Percentiles rank a stretch among this genome's conserved stretches.
phyloP scores from a whole-genome alignment of 2,797 vertebrate genomes.

The Tadarida brasiliensis region DNA sequence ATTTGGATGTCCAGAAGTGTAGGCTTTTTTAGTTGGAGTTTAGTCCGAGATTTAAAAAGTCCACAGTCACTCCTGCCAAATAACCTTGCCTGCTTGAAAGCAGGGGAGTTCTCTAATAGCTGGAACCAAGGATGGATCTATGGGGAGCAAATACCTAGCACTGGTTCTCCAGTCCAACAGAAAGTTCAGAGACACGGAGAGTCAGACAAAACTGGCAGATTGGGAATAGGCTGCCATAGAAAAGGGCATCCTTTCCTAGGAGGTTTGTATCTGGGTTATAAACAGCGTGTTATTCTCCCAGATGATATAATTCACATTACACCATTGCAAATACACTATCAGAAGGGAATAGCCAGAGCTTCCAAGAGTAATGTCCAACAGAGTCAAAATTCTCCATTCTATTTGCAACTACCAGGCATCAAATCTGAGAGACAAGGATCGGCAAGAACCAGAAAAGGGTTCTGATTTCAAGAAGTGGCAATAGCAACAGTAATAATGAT shows the following conservation, averaged over 20 bases:
- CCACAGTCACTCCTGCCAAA: background rate
- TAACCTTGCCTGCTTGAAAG: slow-evolving; percentile 33
- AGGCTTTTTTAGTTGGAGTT: background rate
- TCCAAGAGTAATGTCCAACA: background rate
- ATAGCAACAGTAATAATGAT: background rate
- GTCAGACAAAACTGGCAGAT: background rate
- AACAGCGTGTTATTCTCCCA: background rate
- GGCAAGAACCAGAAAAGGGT: background rate
- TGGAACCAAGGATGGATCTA: background rate
- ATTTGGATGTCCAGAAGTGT: background rate
- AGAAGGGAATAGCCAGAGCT: background rate
- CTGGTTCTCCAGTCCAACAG: background rate
- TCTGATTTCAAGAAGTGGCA: slow-evolving; percentile 21
- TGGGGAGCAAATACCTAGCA: background rate
- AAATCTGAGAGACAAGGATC: background rate
- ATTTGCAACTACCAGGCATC: background rate
- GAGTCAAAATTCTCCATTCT: background rate
- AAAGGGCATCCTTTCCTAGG: background rate
- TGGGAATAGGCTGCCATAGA: background rate
- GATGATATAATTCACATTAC: background rate
- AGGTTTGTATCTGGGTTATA: background rate
- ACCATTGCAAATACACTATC: background rate
- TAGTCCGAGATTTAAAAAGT: slow-evolving; percentile 8
- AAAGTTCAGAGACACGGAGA: background rate
- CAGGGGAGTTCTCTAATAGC: background rate